phyloP scores from a whole-genome alignment of 2,888 invertebrate species.

The Heliconius ismenius region DNA sequence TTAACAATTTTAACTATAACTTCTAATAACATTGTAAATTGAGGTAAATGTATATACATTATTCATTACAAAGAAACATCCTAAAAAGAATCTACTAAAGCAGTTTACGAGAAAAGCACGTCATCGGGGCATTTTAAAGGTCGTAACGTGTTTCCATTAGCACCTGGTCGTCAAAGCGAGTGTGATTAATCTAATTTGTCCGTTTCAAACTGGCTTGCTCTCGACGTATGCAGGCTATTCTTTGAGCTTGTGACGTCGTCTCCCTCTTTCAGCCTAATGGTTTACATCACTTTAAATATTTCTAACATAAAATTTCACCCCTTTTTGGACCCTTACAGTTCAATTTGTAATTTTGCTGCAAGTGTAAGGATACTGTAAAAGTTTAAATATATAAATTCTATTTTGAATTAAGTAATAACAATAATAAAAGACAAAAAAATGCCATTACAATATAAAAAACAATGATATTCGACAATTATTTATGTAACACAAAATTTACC shows the following conservation, averaged over 20 bases:
- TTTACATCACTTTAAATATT: slow-evolving; percentile 59
- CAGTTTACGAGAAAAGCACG: slow-evolving; percentile 45
- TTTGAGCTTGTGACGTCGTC: slow-evolving; percentile 52
- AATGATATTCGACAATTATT: background rate
- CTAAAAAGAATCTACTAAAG: slow-evolving; percentile 32
- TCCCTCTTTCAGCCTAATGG: slow-evolving; percentile 59
- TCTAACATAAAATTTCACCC: slow-evolving; percentile 40
- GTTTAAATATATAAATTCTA: background rate
- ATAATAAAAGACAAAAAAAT: too few relatives aligned
- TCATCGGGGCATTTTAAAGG: slow-evolving; percentile 59
- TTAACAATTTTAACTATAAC: too few relatives aligned
- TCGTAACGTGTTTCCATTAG: slow-evolving; percentile 67
- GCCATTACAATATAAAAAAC: background rate
- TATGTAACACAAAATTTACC: background rate
- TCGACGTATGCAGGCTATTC: slow-evolving; percentile 56
- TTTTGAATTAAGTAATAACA: background rate
- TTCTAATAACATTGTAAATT: background rate
- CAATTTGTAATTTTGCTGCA: slow-evolving; percentile 23
- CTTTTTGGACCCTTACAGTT: slow-evolving; percentile 40
- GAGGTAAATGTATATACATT: too few relatives aligned
- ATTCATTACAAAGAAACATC: slow-evolving; percentile 4
- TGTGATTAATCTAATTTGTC: slow-evolving; percentile 75
- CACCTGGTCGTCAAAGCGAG: slow-evolving; percentile 68
- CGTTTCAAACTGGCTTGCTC: slow-evolving; percentile 67
- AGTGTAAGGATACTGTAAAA: background rate